Base-by-base conservation (phyloP, 2,888 invertebrate species). In the Marronus borbonicus region DNA sequence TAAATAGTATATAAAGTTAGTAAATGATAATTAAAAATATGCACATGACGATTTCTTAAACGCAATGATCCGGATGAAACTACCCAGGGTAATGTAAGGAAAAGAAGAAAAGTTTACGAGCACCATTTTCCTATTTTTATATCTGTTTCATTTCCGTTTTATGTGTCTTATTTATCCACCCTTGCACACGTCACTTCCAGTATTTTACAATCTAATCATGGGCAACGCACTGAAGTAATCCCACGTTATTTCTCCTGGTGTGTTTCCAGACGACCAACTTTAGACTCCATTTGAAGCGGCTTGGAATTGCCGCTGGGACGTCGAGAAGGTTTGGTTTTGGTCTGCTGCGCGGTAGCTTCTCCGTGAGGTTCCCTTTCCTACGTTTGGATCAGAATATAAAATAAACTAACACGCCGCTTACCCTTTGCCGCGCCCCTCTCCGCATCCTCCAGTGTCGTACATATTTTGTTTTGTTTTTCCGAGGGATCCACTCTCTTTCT, bases 191-290 rank as follows among this genome's bases (percentile, higher is more conserved):
- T 89, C 89, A 89, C 89, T 89, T 89, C 88, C 88, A 89, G 89
- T 89, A 89, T 89, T 89, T 89, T 89, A 89, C 89, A 89, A 89
- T 89, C 89, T 89, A 89, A 89, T 89, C 89, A 89, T 89, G 88
- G 89, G 88, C 88, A 89, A 89, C 89, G 89, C 89, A 89, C 89
- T 88, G 87, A 85, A 86, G 88, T 89, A 89, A 89, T 89, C 89
- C 89, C 83, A 87, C 86, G 88, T 89, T 89, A 89, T 89, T 89
- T 89, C 88, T 88, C 88, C 87, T 84, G 87, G 87, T 87, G 88
- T 88, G 86, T 88, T 86, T 86, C 81, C 85, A 86, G 84, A 81
- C 80, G 83, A 75, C 82, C 86, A 83, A 81, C 80, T 79, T 72
- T 69, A 66, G 81, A 78, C 70, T 72, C 72, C 58, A 31, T 58